Evolutionary conservation across 2,797 vertebrate genomes (phyloP), one percentile per base, ranked within the genome.

Genomic region (Lithobates pipiens): DNA sequence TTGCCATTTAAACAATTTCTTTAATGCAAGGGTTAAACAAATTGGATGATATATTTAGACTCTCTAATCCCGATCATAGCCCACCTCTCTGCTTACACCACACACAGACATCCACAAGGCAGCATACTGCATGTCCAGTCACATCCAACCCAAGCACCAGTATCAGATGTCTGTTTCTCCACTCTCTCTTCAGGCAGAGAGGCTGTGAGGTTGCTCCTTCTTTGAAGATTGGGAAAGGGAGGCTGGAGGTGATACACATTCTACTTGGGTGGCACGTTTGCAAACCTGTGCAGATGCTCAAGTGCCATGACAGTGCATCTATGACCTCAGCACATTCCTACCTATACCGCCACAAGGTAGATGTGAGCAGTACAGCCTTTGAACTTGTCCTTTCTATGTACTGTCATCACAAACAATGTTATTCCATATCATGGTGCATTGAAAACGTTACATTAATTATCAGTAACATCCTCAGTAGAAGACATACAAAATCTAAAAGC

Each of bases 251-350:
- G 86, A 94, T 93, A 91, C 93, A 92, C 93, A 91, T 89, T 7
- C 94, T 91, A 90, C 88, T 90, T 96, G 95, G 95, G 95, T 94
- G 95, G 95, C 87, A 88, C 89, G 27, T 92, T 88, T 90, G 91
- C 88, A 88, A 92, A 90, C 90, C 78, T 73, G 77, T 89, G 90
- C 81, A 86, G 86, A 82, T 81, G 46, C 76, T 77, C 67, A 77
- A 76, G 57, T 80, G 80, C 80, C 80, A 83, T 85, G 81, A 77
- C 84, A 88, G 82, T 75, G 83, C 80, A 85, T 79, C 82, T 80
- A 88, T 85, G 86, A 81, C 81, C 86, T 69, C 84, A 80, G 73
- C 75, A 86, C 89, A 90, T 91, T 93, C 92, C 91, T 68, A 36
- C 18, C 91, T 88, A 90, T 90, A 93, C 92, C 92, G 90, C 84